Percentiles rank a stretch among this genome's conserved stretches.
phyloP scores from a whole-genome alignment of 2,797 vertebrate genomes.

The Takifugu ocellatus region DNA sequence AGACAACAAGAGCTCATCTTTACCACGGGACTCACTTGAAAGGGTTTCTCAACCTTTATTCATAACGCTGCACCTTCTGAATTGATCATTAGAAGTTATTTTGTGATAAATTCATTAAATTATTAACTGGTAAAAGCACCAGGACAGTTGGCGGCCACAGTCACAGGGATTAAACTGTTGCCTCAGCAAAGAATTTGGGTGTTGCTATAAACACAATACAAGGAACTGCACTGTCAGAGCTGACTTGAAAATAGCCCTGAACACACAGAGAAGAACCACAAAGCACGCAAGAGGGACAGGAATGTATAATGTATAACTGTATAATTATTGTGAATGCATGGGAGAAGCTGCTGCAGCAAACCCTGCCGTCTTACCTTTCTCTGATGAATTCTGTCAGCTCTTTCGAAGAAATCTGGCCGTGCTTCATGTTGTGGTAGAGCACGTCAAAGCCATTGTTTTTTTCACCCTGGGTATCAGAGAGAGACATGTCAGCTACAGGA shows the following conservation, averaged over 20 bases:
- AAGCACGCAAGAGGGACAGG: not conserved
- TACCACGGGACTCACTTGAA: too few relatives aligned
- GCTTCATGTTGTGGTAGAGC: conserved; percentile 98
- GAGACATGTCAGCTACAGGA: conserved; percentile 13
- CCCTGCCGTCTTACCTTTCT: conserved; percentile 83
- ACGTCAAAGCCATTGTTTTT: conserved; percentile 97
- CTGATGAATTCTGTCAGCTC: conserved; percentile 96
- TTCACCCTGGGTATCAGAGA: conserved; percentile 81
- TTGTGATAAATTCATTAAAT: too few relatives aligned
- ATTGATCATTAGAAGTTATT: too few relatives aligned
- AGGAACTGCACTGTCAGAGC: conserved; percentile 14
- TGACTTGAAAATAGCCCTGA: conserved; percentile 3
- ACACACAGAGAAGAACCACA: conserved; percentile 11
- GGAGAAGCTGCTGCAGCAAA: not conserved
- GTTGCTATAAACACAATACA: not conserved
- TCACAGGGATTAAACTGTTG: not conserved
- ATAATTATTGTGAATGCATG: too few relatives aligned
- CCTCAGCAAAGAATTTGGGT: not conserved
- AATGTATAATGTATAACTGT: not conserved
- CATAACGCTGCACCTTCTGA: too few relatives aligned
- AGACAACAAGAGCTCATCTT: too few relatives aligned
- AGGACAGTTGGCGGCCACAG: too few relatives aligned
- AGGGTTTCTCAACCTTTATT: too few relatives aligned
- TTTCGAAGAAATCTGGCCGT: conserved; percentile 95
- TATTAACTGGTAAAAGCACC: too few relatives aligned